Evolutionary conservation across 2,888 invertebrate species (phyloP), one percentile per base, ranked within the genome.

Genomic region (Tipula vernalis): DNA sequence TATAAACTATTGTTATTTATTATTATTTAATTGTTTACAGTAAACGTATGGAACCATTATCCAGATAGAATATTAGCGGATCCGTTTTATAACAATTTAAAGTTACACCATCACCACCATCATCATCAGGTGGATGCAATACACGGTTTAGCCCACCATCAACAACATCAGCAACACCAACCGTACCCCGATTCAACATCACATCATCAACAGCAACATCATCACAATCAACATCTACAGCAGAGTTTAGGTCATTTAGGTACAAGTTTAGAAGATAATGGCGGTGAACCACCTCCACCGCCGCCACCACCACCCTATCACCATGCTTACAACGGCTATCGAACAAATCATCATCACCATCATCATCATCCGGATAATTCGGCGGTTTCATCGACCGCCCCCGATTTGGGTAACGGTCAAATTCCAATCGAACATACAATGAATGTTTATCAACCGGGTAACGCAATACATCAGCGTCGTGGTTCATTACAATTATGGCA

Each of bases 401-500:
- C 86, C 41, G 86, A 86, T 86, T 86, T 86, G 36, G 86, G 86
- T 39, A 36, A 2, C 39, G 15, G 36, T 0, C 86, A 86, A 42
- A 42, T 36, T n/a, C 36, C 36, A n/a, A 51, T 57, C 36, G 39
- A 86, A 57, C 51, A 51, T 8, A 57, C 36, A 12, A 36, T 51
- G 36, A 86, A 51, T 51, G 39, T 42, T 8, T 83, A 83, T 44
- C 83, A 86, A n/a, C 86, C 39, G 57, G 90, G 90, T 0, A 90
- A 90, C 83, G 89, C 91, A 83, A 89, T 90, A 44, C 93, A 93
- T 88, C 93, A 94, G 88, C 92, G 97, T n/a, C 93, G 97, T 44
- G 97, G 97, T 0, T 97, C 97, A 0, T 93, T 98, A 13, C 98
- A 98, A 90, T 92, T 98, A 87, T 98, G 98, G 98, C 98, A 98